Conservation (phyloP, 2,888 invertebrate species). For the Xylota sylvarum region DNA sequence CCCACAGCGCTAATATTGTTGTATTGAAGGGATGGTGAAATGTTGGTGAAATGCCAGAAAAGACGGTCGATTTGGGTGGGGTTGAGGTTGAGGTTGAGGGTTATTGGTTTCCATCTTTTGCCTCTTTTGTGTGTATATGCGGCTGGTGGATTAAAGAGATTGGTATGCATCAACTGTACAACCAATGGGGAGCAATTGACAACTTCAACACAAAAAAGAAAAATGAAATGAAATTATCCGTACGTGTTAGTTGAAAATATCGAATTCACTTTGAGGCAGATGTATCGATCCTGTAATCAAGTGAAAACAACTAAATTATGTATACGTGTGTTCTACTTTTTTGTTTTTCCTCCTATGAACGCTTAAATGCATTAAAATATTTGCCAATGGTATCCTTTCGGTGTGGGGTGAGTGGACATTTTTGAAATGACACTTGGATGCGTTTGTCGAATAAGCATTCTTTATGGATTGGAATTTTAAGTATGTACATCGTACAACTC, state of each 20-base stretch:
- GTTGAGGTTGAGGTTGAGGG: neutral
- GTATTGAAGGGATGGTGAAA: slow-evolving; percentile 37
- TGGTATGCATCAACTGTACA: slow-evolving; percentile 53
- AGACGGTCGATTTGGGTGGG: neutral
- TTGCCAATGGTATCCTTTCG: neutral
- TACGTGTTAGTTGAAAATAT: slow-evolving; percentile 58
- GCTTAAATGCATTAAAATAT: slow-evolving; percentile 14
- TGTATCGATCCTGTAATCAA: slow-evolving; percentile 54
- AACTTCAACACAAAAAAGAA: slow-evolving; percentile 49
- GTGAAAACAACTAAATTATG: slow-evolving; percentile 13
- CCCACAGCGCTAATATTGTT: slow-evolving; percentile 53
- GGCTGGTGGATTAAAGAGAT: slow-evolving; percentile 56
- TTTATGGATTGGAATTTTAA: neutral
- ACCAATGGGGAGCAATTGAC: slow-evolving; percentile 56
- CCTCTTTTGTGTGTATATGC: slow-evolving; percentile 28
- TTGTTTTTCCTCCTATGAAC: neutral
- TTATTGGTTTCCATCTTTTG: slow-evolving; percentile 32
- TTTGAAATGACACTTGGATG: neutral
- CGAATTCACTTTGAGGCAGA: slow-evolving; percentile 40
- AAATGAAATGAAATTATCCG: slow-evolving; percentile 49
- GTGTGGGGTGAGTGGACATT: neutral
- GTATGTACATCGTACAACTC: neutral
- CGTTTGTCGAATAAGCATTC: neutral
- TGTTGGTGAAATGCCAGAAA: slow-evolving; percentile 44
- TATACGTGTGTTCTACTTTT: neutral